Conservation (phyloP, 2,113 vertebrate species). For the Puffinus mauretanicus region DNA sequence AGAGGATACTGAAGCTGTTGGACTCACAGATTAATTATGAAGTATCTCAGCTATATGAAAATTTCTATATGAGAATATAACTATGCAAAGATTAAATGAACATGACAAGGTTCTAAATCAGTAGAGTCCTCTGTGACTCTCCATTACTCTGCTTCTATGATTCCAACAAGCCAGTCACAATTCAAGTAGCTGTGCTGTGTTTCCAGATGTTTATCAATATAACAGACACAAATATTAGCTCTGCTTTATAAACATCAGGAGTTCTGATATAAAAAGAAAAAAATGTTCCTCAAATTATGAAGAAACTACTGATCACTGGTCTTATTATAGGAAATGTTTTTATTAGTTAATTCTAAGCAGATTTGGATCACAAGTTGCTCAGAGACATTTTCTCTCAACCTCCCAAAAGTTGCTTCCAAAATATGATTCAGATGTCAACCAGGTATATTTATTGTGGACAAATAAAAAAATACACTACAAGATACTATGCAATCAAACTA, state of each 20-base stretch:
- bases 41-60: neutral
- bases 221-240: neutral
- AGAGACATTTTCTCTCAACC: neutral
- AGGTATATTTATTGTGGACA: neutral
- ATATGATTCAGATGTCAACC: neutral
- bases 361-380: neutral
- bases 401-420: neutral
- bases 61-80: neutral
- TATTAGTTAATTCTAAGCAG: neutral
- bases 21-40: neutral
- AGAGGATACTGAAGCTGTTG: neutral
- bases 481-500: neutral
- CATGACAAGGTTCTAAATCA: neutral
- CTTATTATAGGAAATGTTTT: neutral
- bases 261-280: neutral
- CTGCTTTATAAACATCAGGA: neutral
- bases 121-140: neutral
- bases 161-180: neutral
- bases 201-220: neutral
- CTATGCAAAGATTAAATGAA: neutral
- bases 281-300: neutral
- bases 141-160: neutral
- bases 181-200: neutral
- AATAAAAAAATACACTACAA: neutral
- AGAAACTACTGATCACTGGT: neutral